Percentiles rank a stretch among this genome's conserved stretches.
Evolutionary conservation across 2,888 invertebrate species (phyloP).

Genomic region (Pegoplata infirma): DNA sequence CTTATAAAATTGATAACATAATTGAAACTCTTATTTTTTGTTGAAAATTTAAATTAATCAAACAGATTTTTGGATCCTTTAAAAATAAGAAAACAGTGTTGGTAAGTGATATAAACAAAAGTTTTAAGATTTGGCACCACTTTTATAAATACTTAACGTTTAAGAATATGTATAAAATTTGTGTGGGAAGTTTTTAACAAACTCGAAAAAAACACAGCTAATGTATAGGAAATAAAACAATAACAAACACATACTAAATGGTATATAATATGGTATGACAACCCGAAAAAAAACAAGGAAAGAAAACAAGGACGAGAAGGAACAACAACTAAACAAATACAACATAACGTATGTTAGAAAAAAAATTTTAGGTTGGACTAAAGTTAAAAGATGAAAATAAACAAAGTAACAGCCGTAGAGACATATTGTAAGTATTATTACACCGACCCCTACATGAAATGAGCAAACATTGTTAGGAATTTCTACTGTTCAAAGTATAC

Average conservation of each 20-base stretch:
- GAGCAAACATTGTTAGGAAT: not conserved
- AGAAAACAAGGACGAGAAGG: not conserved
- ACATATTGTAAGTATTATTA: not conserved
- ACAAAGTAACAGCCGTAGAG: not conserved
- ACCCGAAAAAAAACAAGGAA: not conserved
- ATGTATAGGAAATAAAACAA: not conserved
- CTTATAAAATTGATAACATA: too few relatives aligned
- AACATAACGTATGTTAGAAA: not conserved
- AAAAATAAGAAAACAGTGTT: too few relatives aligned
- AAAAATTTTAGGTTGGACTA: not conserved
- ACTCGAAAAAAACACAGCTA: too few relatives aligned
- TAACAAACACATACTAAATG: not conserved
- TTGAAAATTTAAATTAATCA: too few relatives aligned
- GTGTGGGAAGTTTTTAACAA: too few relatives aligned
- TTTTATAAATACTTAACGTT: too few relatives aligned
- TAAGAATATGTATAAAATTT: too few relatives aligned
- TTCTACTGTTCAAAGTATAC: slow-evolving; percentile 24
- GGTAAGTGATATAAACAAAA: too few relatives aligned
- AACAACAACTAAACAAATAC: not conserved
- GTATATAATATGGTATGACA: not conserved
- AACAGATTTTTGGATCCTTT: too few relatives aligned
- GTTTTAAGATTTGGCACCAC: too few relatives aligned
- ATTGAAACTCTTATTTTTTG: too few relatives aligned
- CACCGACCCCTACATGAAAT: not conserved
- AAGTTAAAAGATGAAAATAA: not conserved